phyloP scores from a whole-genome alignment of 2,113 vertebrate genomes.

The Protobothrops flavoviridis region DNA sequence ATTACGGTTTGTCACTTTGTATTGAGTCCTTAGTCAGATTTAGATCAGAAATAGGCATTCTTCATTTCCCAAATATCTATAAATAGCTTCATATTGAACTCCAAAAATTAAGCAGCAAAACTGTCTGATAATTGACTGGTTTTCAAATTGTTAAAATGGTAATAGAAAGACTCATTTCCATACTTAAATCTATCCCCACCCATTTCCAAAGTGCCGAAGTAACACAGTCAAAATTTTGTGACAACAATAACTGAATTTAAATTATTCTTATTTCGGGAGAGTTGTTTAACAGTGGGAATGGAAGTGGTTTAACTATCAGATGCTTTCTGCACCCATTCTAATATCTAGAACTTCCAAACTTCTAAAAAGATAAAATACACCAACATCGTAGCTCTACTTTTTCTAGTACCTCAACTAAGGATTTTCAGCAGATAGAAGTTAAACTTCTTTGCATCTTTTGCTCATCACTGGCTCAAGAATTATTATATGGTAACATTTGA shows the following conservation, averaged over 20 bases:
- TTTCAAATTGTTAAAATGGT: not conserved
- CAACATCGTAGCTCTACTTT: not conserved
- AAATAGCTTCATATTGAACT: not conserved
- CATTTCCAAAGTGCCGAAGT: not conserved
- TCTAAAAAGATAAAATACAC: not conserved
- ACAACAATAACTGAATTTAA: not conserved
- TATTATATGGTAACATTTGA: not conserved
- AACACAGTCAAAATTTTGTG: not conserved
- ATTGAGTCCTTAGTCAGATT: not conserved
- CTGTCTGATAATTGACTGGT: not conserved
- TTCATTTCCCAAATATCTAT: not conserved
- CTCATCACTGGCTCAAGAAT: not conserved
- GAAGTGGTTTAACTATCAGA: not conserved
- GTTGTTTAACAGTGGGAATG: not conserved
- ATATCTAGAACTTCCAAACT: not conserved
- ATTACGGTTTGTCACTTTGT: not conserved
- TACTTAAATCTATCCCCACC: too few relatives aligned
- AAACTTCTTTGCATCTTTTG: not conserved
- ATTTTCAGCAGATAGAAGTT: not conserved
- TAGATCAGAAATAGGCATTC: not conserved
- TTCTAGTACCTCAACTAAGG: not conserved
- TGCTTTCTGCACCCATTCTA: not conserved
- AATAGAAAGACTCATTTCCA: not conserved
- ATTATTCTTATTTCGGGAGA: not conserved
- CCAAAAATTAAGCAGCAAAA: not conserved